Conservation (phyloP, 2,113 vertebrate genomes). For the Capreolus pygargus region DNA sequence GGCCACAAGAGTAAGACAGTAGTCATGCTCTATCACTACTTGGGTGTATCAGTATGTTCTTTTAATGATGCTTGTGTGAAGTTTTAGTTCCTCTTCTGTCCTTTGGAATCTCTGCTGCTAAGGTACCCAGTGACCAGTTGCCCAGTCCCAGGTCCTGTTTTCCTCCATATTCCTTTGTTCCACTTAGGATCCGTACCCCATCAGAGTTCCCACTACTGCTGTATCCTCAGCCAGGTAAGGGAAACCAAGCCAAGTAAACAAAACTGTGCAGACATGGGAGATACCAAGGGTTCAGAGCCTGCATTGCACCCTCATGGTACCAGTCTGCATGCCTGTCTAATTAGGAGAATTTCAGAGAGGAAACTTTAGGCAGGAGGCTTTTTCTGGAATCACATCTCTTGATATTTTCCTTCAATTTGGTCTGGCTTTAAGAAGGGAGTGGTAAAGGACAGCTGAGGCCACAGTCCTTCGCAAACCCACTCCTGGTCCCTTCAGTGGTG, state of each 20-base stretch:
- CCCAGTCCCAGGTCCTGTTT: not conserved
- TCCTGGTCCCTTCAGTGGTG: not conserved
- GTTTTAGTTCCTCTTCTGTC: not conserved
- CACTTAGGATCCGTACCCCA: not conserved
- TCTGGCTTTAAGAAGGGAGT: conserved; percentile 24
- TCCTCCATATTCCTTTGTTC: not conserved
- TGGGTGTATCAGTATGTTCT: not conserved
- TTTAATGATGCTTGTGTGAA: not conserved
- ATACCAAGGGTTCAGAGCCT: not conserved
- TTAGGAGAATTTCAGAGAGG: conserved; percentile 8
- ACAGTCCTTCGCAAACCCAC: not conserved
- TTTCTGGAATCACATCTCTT: not conserved
- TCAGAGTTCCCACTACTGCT: not conserved
- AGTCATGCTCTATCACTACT: not conserved
- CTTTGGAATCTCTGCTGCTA: not conserved
- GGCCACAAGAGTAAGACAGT: not conserved
- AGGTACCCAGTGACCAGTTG: not conserved
- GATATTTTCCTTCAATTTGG: not conserved
- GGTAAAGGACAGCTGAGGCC: not conserved
- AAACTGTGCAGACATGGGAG: not conserved
- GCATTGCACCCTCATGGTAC: not conserved
- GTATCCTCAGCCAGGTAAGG: not conserved
- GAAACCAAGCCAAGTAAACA: not conserved
- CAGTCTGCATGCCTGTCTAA: not conserved
- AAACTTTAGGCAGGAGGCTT: not conserved